Percentiles rank a stretch among this genome's conserved stretches.
Evolutionary conservation across 2,797 vertebrate genomes (phyloP).

Genomic region (Dallia pectoralis): DNA sequence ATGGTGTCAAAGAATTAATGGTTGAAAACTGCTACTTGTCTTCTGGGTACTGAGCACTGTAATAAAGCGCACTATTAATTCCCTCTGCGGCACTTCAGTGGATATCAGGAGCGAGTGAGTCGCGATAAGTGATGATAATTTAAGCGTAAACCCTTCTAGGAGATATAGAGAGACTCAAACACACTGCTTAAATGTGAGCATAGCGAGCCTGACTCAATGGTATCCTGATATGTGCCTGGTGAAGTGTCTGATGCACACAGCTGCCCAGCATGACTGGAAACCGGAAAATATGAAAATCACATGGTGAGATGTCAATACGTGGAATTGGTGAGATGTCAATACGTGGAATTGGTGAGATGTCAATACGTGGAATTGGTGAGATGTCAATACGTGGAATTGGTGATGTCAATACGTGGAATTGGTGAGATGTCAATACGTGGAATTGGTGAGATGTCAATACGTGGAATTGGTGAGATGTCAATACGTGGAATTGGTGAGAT

Average conservation of each 20-base stretch:
- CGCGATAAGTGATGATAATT: not conserved
- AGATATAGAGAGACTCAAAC: not conserved
- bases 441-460: no score
- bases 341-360: no score
- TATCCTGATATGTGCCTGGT: conserved; percentile 10
- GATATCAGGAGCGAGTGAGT: not conserved
- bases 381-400: no score
- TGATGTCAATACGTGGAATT: no score
- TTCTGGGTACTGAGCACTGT: not conserved
- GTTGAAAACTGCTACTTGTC: not conserved
- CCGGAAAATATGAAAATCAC: no score
- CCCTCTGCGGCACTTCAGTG: conserved; percentile 8
- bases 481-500: no score
- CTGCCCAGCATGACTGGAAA: not conserved
- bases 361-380: no score
- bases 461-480: no score
- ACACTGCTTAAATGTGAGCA: no score
- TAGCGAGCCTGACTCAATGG: conserved; percentile 9
- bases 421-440: no score
- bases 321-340: no score
- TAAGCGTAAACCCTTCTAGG: not conserved
- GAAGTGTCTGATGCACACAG: conserved; percentile 7
- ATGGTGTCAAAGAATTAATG: conserved; percentile 5
- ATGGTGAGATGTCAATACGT: no score
- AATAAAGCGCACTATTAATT: not conserved